Percentiles rank a stretch among this genome's conserved stretches.
phyloP scores from a whole-genome alignment of 2,797 vertebrate genomes.

The Pyrocephalus nanus region DNA sequence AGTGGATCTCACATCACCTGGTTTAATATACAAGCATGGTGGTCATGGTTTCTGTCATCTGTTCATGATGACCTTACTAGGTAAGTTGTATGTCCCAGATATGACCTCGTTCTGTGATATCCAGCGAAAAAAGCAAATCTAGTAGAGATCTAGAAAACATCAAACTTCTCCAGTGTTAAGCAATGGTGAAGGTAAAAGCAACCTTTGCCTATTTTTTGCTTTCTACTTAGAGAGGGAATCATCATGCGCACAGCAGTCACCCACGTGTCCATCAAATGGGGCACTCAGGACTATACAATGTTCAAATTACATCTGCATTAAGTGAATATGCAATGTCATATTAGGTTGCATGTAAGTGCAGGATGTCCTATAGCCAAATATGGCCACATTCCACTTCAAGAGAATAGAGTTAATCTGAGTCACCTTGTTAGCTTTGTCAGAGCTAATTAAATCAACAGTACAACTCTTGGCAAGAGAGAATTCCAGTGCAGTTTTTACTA shows the following conservation, averaged over 20 bases:
- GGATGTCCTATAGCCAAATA: slow-evolving; percentile 24
- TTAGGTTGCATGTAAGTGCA: not conserved
- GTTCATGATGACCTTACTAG: not conserved
- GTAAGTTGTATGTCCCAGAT: not conserved
- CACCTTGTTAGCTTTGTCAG: slow-evolving; percentile 40
- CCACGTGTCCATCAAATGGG: not conserved
- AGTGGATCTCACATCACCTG: not conserved
- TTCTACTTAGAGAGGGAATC: not conserved
- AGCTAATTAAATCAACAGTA: slow-evolving; percentile 41
- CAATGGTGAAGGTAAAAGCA: not conserved
- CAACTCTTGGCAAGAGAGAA: not conserved
- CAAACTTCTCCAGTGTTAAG: not conserved
- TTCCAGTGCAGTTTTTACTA: not conserved
- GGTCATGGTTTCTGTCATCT: not conserved
- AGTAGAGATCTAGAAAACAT: not conserved
- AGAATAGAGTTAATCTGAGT: slow-evolving; percentile 25
- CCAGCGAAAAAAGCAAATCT: not conserved
- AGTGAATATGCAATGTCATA: not conserved
- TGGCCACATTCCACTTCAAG: slow-evolving; percentile 8
- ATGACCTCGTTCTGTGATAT: not conserved
- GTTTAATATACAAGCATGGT: not conserved
- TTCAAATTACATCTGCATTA: slow-evolving; percentile 1
- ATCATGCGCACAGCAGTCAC: not conserved
- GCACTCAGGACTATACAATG: not conserved
- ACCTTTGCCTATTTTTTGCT: not conserved